A percentile compares a stretch with the other conserved stretches of the same genome.
phyloP scores from a whole-genome alignment of 1,140 invertebrate species.

The Portunus trituberculatus region DNA sequence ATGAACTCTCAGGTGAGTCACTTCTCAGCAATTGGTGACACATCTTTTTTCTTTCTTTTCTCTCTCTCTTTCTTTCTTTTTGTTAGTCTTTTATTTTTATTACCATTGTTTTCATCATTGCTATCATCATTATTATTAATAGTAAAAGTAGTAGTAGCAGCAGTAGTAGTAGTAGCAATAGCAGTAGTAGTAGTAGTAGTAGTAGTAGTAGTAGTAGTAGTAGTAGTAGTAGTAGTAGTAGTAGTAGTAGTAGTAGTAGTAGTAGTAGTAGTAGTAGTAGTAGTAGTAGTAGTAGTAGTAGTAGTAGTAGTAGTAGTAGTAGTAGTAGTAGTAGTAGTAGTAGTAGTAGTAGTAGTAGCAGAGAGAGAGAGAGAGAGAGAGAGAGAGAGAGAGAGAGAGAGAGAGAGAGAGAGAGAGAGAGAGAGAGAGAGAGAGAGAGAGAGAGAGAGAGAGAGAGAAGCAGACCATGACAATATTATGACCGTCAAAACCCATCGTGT shows the following conservation, averaged over 20 bases:
- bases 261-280: background rate
- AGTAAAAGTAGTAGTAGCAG: background rate
- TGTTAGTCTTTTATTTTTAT: too few species aligned
- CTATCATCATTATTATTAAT: too few species aligned
- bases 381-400: background rate
- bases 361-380: background rate
- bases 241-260: background rate
- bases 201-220: background rate
- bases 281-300: background rate
- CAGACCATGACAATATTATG: background rate
- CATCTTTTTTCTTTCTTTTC: too few species aligned
- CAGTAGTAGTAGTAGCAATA: background rate
- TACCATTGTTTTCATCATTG: too few species aligned
- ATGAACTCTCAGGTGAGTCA: too few species aligned
- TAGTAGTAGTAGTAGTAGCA: background rate
- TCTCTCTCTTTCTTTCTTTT: too few species aligned
- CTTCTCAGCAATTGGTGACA: too few species aligned
- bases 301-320: background rate
- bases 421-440: background rate
- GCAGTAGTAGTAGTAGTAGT: background rate
- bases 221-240: background rate
- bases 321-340: background rate
- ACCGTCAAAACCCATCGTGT: background rate
- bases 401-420: slow-evolving; percentile 8
- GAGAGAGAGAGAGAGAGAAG: background rate